Percentiles rank a stretch among this genome's conserved stretches.
These are phyloP conservation scores for Trissoscelio sp. DNA, from an alignment of 2,888 invertebrate species.

Conservation along the genomic window DNA sequence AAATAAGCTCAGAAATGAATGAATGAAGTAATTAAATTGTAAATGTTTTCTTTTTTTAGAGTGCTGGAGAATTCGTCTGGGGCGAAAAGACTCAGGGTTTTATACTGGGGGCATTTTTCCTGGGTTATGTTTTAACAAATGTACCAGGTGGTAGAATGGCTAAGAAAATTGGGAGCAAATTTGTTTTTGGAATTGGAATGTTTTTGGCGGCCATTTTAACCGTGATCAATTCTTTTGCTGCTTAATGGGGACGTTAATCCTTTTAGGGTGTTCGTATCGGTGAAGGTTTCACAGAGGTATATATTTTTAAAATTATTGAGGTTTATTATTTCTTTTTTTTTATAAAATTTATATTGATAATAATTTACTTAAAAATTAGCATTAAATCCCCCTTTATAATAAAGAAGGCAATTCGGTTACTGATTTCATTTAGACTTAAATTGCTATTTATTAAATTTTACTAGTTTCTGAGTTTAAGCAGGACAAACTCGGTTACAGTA, in stretches of 20 bases:
- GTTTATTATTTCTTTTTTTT: too few relatives aligned
- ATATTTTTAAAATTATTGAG: too few relatives aligned
- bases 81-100: conserved; percentile 91
- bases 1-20: too few relatives aligned
- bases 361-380: too few relatives aligned
- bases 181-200: conserved; percentile 92
- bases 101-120: conserved; percentile 92
- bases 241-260: conserved; percentile 86
- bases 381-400: too few relatives aligned
- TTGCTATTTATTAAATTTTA: too few relatives aligned
- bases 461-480: too few relatives aligned
- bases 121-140: conserved; percentile 93
- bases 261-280: conserved; percentile 90
- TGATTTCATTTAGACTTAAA: too few relatives aligned
- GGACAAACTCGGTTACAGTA: too few relatives aligned
- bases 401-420: too few relatives aligned
- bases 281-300: conserved; percentile 92
- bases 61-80: conserved; percentile 90
- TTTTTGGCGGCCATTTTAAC: conserved; percentile 93
- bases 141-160: conserved; percentile 93
- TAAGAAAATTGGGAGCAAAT: conserved; percentile 94
- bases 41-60: conserved; percentile 82
- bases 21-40: neutral
- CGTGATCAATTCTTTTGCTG: conserved; percentile 92
- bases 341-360: too few relatives aligned